These are phyloP conservation scores for Elephas maximus DNA, from an alignment of 2,113 vertebrate genomes.

Conservation along the genomic window DNA sequence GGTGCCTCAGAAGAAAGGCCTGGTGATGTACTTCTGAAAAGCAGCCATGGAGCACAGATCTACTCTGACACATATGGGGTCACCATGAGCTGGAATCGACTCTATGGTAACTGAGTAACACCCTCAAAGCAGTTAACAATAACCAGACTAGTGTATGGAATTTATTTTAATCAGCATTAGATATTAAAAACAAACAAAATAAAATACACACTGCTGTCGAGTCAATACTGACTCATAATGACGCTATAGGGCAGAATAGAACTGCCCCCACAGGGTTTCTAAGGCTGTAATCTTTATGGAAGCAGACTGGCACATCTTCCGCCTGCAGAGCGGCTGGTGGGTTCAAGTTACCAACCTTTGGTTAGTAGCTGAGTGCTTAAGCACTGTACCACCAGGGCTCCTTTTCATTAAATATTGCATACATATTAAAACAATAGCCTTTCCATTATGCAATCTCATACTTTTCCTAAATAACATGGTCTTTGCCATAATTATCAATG, in stretches of 20 bases:
- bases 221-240: no score
- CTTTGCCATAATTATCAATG: conserved; percentile 18
- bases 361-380: not conserved
- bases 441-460: not conserved
- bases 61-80: no score
- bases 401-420: not conserved
- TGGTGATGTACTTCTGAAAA: no score
- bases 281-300: not conserved
- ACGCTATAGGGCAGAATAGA: no score
- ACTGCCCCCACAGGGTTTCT: not conserved
- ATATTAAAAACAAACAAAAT: not conserved
- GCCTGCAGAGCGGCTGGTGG: not conserved
- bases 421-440: not conserved
- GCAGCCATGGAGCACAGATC: no score
- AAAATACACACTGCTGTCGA: no score
- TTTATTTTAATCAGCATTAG: not conserved
- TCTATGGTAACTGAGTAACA: no score
- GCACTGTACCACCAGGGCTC: not conserved
- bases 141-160: not conserved
- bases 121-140: not conserved
- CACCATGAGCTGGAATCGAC: no score
- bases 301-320: not conserved
- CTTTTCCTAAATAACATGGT: not conserved
- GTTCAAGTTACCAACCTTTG: not conserved
- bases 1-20: no score